Evolutionary conservation across 2,797 vertebrate genomes (phyloP).

Genomic region (Enoplosus armatus): DNA sequence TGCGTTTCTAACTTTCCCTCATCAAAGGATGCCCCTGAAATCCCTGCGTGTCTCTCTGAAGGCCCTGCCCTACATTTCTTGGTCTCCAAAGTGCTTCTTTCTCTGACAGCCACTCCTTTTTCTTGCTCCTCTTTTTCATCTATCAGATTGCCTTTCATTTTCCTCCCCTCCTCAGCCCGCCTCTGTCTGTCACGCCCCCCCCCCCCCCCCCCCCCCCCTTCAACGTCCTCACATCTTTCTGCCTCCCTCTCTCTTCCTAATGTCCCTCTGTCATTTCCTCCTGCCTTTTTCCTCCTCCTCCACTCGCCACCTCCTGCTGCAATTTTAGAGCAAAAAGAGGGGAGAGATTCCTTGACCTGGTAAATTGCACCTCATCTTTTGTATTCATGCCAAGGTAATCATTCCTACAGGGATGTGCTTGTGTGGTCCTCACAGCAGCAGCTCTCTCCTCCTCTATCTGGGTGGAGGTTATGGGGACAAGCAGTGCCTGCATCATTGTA

Average conservation of each 20-base stretch:
- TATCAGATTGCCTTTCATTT: slow-evolving; percentile 74
- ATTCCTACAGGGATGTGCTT: slow-evolving; percentile 44
- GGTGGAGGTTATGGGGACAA: slow-evolving; percentile 54
- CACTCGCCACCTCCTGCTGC: slow-evolving; percentile 50
- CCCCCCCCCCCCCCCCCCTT: not conserved
- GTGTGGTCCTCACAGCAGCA: slow-evolving; percentile 57
- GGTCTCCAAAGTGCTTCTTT: slow-evolving; percentile 68
- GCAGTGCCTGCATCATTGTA: slow-evolving; percentile 52
- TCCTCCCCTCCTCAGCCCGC: slow-evolving; percentile 54
- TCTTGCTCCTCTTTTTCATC: slow-evolving; percentile 72
- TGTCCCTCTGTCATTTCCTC: slow-evolving; percentile 64
- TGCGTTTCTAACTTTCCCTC: slow-evolving; percentile 55
- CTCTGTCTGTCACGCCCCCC: slow-evolving; percentile 45
- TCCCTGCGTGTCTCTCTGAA: slow-evolving; percentile 56
- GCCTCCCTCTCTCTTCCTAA: slow-evolving; percentile 46
- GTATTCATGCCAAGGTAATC: slow-evolving; percentile 72
- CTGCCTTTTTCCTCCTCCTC: slow-evolving; percentile 44
- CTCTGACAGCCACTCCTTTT: slow-evolving; percentile 86
- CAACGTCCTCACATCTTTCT: slow-evolving; percentile 9
- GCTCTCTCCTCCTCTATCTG: slow-evolving; percentile 48
- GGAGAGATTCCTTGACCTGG: slow-evolving; percentile 62
- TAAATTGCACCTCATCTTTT: slow-evolving; percentile 74
- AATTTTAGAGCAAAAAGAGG: slow-evolving; percentile 54
- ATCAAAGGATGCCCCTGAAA: slow-evolving; percentile 70
- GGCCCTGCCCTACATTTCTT: slow-evolving; percentile 69